Evolutionary conservation across 2,888 invertebrate species (phyloP), one percentile per base, ranked within the genome.

Genomic region (Lissocephala sabroskyi): DNA sequence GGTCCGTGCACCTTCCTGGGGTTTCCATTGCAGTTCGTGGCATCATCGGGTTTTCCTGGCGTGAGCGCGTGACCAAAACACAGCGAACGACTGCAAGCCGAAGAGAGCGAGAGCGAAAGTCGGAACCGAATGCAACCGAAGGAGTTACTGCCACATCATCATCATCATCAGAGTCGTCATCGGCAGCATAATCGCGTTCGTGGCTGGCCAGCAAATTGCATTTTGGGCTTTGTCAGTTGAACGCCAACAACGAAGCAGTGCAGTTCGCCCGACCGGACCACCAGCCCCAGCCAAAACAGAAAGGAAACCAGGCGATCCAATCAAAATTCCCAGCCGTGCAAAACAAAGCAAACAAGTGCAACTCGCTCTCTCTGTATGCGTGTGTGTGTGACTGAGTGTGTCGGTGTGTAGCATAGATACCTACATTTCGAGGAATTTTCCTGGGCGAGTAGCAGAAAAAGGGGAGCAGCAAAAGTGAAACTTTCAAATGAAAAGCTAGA

Each of bases 221-320:
- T 62, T 70, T 59, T 47, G 54, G 40, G 43, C 7, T 23, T 7
- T 5, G 51, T 80, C 65, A 81, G 80, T 81, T 75, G 70, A 70
- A 73, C 64, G 78, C 71, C 70, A 79, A 64, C 77, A 66, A 71
- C 66, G 75, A 71, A 65, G 75, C 80, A 68, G 66, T 65, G 62
- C 77, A 74, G 76, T 74, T 64, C 62, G 37, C 54, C 56, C 56
- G 51, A 53, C 52, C 59, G 52, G 61, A 56, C 44, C 45, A 39
- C 45, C n/a, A n/a, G n/a, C n/a, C n/a, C n/a, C n/a, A 45, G 41
- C 36, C 18, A 18, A 49, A 45, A 17, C 45, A 46, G 40, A 51
- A 11, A 45, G 45, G 45, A 40, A 51, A 29, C 9, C 10, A 26
- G 30, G 16, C 45, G 30, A 32, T 6, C 2, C 30, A 16, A 17